Evolutionary conservation across 2,888 invertebrate species (phyloP), one percentile per base, ranked within the genome.

Genomic region (Caenorhabditis becei): DNA sequence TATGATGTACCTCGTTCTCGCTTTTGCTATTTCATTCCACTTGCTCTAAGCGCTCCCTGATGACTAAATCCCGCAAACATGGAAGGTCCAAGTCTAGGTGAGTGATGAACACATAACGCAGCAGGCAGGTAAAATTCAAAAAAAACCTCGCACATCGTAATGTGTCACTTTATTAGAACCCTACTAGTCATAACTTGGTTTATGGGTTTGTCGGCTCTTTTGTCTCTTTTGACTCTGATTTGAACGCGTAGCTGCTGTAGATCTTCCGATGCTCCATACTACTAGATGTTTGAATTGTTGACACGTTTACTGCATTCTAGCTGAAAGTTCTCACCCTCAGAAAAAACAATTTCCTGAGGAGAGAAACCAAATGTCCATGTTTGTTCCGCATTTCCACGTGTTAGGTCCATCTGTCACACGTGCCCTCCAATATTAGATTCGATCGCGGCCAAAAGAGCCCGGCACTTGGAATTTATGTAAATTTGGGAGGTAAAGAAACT

Each of bases 31-130:
- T 37, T 49, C 58, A 47, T 14, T 59, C 32, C 10, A 32, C 18
- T 32, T 47, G n/a, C 8, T 47, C 32, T 20, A 20, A 28, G 63
- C 56, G 32, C 49, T 18, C 8, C 35, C 47, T 23, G 20, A 44
- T 44, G 51, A n/a, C 28, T 28, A 72, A 58, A 37, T 37, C 37
- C 1, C 49, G 37, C 18, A 24, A 20, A 2, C 58, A 65, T 53
- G 51, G 24, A 16, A 56, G 74, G 28, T 74, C 74, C 26, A 58
- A 53, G 59, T 74, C 74, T 24, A 66, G 65, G 74, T 74, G 37
- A 71, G 71, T 35, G n/a, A 26, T n/a, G 32, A 54, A 28, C 26
- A 1, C 10, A 53, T n/a, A n/a, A n/a, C n/a, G n/a, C n/a, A n/a
- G n/a, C n/a, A n/a, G n/a, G n/a, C n/a, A n/a, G n/a, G n/a, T n/a